phyloP scores from a whole-genome alignment of 1,140 invertebrate species.

The Branchinecta lynchi region DNA sequence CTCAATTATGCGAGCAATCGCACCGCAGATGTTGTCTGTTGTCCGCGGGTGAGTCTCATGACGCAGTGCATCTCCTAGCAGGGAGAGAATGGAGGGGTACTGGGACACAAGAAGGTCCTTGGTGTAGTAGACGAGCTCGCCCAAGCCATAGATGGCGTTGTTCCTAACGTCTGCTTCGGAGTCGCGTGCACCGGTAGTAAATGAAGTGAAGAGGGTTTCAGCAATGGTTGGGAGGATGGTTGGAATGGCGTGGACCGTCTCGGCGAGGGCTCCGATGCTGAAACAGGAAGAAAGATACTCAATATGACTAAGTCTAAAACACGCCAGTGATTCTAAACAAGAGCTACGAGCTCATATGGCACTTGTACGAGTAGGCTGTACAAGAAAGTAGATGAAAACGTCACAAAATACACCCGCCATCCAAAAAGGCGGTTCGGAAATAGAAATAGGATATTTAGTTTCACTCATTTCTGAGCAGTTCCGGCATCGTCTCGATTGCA shows the following conservation, averaged over 20 bases:
- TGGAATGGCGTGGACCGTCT: slow-evolving; percentile 44
- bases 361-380: no score
- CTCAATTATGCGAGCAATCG: slow-evolving; percentile 52
- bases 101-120: slow-evolving; percentile 41
- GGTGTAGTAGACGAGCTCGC: slow-evolving; percentile 48
- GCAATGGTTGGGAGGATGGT: slow-evolving; percentile 37
- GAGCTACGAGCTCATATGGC: no score
- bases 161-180: slow-evolving; percentile 51
- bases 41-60: slow-evolving; percentile 44
- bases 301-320: no score
- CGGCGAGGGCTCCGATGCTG: slow-evolving; percentile 52
- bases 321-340: no score
- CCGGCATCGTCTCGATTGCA: no score
- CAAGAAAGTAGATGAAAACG: no score
- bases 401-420: no score
- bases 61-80: slow-evolving; percentile 43
- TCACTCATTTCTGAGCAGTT: no score
- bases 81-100: slow-evolving; percentile 45
- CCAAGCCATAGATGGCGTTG: slow-evolving; percentile 57
- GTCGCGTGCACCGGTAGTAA: slow-evolving; percentile 44
- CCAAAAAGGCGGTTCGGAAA: no score
- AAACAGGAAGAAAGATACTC: slow-evolving; percentile 35
- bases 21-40: slow-evolving; percentile 60
- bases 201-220: slow-evolving; percentile 42
- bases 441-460: no score